These are phyloP conservation scores for Speoplatyrhinus poulsoni DNA, from an alignment of 2,113 vertebrate species.

Conservation along the genomic window DNA sequence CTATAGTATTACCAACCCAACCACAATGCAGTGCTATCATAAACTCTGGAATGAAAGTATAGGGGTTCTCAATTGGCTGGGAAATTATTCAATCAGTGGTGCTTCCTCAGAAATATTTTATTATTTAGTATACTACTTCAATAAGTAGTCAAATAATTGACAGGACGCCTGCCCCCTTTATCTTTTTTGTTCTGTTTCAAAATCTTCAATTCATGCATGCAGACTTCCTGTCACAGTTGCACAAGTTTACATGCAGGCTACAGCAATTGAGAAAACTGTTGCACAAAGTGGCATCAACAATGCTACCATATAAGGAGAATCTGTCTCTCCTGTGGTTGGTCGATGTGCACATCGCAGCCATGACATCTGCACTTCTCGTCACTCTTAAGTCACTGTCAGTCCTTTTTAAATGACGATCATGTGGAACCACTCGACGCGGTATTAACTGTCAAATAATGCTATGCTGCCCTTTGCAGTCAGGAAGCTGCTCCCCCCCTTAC, in stretches of 20 bases:
- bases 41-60: slow-evolving; percentile 36
- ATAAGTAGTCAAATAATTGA: not conserved
- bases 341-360: not conserved
- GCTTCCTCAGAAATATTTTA: slow-evolving; percentile 5
- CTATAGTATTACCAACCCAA: not conserved
- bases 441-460: not conserved
- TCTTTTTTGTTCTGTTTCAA: slow-evolving; percentile 8
- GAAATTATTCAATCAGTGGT: slow-evolving; percentile 15
- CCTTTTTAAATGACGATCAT: slow-evolving; percentile 30
- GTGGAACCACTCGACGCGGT: not conserved
- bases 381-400: not conserved
- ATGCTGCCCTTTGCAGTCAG: not conserved
- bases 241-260: slow-evolving; percentile 8
- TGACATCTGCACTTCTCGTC: slow-evolving; percentile 32
- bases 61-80: slow-evolving; percentile 6
- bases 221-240: slow-evolving; percentile 22
- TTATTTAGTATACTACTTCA: not conserved
- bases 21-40: slow-evolving; percentile 2
- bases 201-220: slow-evolving; percentile 7
- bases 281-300: too few relatives aligned
- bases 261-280: slow-evolving; percentile 1
- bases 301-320: slow-evolving; percentile 53
- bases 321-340: slow-evolving; percentile 31
- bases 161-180: slow-evolving; percentile 12
- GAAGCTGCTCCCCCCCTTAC: not conserved